Conservation (phyloP, 2,888 invertebrate species). For the Griposia aprilina region DNA sequence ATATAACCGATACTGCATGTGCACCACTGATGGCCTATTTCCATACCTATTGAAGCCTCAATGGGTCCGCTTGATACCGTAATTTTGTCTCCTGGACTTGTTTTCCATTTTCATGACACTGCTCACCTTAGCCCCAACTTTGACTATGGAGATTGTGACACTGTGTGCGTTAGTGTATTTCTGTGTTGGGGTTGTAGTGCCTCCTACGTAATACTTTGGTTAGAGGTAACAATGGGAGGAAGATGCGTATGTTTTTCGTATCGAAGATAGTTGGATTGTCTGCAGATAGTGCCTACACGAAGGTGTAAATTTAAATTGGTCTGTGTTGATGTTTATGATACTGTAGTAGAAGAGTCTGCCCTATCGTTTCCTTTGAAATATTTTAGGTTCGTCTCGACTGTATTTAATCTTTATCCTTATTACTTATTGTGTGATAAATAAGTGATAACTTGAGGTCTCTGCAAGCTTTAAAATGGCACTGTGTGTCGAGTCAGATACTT, state of each 20-base stretch:
- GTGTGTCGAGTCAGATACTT: background rate
- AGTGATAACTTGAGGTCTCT: constrained; percentile 31
- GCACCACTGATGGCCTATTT: constrained; percentile 79
- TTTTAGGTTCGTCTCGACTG: constrained; percentile 31
- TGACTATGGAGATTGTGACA: constrained; percentile 25
- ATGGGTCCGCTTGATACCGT: constrained; percentile 71
- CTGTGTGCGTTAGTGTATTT: constrained; percentile 45
- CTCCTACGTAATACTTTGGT: constrained; percentile 69
- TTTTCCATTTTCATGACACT: constrained; percentile 65
- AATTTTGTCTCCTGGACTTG: constrained; percentile 61
- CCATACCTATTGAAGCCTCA: constrained; percentile 80
- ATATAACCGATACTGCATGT: constrained; percentile 77
- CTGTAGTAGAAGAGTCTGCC: constrained; percentile 29
- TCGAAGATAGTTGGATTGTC: constrained; percentile 65
- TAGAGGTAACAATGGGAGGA: constrained; percentile 65
- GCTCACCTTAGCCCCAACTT: constrained; percentile 16
- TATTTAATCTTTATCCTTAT: constrained; percentile 58
- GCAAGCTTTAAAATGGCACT: constrained; percentile 23
- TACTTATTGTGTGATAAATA: constrained; percentile 40
- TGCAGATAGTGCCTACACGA: constrained; percentile 61
- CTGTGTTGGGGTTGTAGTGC: constrained; percentile 28
- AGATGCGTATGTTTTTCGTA: constrained; percentile 68
- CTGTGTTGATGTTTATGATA: constrained; percentile 57
- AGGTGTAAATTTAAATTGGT: constrained; percentile 66
- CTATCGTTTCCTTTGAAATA: constrained; percentile 44